These are phyloP conservation scores for Acronicta psi DNA, from an alignment of 2,888 invertebrate species.

Conservation along the genomic window DNA sequence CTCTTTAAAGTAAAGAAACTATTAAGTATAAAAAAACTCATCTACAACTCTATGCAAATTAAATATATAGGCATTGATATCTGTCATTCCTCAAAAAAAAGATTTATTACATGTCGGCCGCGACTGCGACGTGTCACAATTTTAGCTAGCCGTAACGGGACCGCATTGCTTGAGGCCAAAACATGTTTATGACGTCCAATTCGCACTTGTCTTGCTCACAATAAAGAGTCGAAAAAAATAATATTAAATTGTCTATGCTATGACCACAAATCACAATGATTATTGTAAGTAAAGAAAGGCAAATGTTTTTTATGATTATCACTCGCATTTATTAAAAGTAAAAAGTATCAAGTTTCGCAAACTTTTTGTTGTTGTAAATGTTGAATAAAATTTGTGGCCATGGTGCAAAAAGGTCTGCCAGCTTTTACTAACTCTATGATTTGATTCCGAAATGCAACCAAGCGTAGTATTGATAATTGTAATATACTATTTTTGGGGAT, in stretches of 20 bases:
- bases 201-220: constrained; percentile 20
- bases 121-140: constrained; percentile 34
- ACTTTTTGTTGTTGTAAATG: constrained; percentile 11
- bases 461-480: constrained; percentile 24
- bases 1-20: too few species aligned
- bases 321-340: constrained; percentile 12
- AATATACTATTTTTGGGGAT: constrained; percentile 21
- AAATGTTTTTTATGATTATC: constrained; percentile 21
- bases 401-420: constrained; percentile 18
- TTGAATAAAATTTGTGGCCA: constrained; percentile 1
- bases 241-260: constrained; percentile 28
- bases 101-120: neutral
- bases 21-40: too few species aligned
- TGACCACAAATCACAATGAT: constrained; percentile 32
- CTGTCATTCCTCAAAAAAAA: neutral
- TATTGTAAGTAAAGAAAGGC: constrained; percentile 40
- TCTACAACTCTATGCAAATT: too few species aligned
- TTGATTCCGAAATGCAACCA: too few species aligned
- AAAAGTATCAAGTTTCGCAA: constrained; percentile 5
- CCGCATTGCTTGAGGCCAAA: constrained; percentile 38
- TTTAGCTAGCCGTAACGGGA: constrained; percentile 45
- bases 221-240: constrained; percentile 13
- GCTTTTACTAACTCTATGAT: constrained; percentile 13
- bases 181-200: constrained; percentile 36
- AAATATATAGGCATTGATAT: too few species aligned